Conservation (phyloP, 2,888 invertebrate species). For the Drosophila sordidula region DNA sequence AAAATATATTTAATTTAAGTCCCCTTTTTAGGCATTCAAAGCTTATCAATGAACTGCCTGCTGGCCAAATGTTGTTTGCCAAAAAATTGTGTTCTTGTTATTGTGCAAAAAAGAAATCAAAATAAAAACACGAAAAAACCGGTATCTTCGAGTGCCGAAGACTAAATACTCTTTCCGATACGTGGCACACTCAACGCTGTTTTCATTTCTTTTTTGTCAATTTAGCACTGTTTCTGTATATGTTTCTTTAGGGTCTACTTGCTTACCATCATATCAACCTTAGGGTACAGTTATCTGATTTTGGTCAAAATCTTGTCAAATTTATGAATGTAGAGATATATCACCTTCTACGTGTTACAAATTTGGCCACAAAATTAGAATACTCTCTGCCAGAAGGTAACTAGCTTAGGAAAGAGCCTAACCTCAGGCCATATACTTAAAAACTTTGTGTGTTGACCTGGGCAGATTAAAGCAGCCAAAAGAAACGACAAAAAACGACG, state of each 20-base stretch:
- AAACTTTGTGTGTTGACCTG: conserved; percentile 27
- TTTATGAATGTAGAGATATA: neutral
- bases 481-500: conserved; percentile 12
- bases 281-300: neutral
- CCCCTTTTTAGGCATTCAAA: conserved; percentile 18
- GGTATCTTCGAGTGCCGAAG: neutral
- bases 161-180: neutral
- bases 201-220: too few relatives aligned
- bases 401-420: conserved; percentile 8
- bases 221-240: too few relatives aligned
- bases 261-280: neutral
- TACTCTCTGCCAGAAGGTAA: neutral
- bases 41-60: conserved; percentile 39
- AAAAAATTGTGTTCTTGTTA: conserved; percentile 24
- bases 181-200: too few relatives aligned
- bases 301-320: neutral
- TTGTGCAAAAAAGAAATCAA: conserved; percentile 21
- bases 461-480: conserved; percentile 46
- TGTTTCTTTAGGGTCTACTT: too few relatives aligned
- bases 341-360: neutral
- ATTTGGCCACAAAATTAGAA: neutral
- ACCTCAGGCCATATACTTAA: conserved; percentile 45
- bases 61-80: conserved; percentile 34
- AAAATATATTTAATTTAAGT: conserved; percentile 60
- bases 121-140: conserved; percentile 17